Percentiles rank a stretch among this genome's conserved stretches.
Conservation (phyloP, 2,797 vertebrate genomes). For the Aplochiton taeniatus region DNA sequence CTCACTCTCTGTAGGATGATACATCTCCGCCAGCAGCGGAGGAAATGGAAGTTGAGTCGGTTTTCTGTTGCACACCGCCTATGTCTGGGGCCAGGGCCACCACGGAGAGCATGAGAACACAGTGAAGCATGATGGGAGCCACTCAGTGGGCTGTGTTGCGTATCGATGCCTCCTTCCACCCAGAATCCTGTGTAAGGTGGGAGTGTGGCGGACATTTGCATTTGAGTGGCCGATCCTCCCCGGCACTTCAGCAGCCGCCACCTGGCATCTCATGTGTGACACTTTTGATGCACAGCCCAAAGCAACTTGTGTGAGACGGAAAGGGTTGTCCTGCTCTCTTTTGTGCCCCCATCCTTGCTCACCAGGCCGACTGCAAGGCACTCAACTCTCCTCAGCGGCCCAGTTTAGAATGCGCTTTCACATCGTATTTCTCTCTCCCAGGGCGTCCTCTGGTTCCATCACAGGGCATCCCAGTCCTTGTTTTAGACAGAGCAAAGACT, state of each 20-base stretch:
- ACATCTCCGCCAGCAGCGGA: conserved; percentile 52
- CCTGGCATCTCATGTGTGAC: conserved; percentile 45
- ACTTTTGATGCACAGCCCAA: conserved; percentile 47
- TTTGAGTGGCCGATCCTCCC: conserved; percentile 60
- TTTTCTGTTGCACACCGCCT: conserved; percentile 51
- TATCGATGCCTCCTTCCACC: conserved; percentile 37
- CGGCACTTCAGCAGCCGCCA: conserved; percentile 47
- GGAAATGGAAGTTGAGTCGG: conserved; percentile 21
- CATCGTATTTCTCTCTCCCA: conserved; percentile 70
- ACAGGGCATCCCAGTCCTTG: conserved; percentile 43
- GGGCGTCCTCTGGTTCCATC: conserved; percentile 54
- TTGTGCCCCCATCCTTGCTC: conserved; percentile 34
- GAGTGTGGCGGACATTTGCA: conserved; percentile 37
- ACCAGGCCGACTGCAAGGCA: conserved; percentile 65
- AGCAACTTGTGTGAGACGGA: conserved; percentile 41
- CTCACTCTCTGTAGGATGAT: conserved; percentile 57
- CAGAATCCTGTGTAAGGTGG: conserved; percentile 28
- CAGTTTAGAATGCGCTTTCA: conserved; percentile 77
- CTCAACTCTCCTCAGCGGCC: conserved; percentile 68
- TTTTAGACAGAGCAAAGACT: conserved; percentile 25
- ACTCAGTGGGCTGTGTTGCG: conserved; percentile 45
- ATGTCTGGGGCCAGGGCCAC: conserved; percentile 51
- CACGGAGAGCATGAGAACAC: conserved; percentile 46
- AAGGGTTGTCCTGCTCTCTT: neutral
- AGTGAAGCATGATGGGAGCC: conserved; percentile 48